Base-by-base conservation (phyloP, 2,113 vertebrate species). In the Malurus elegans region DNA sequence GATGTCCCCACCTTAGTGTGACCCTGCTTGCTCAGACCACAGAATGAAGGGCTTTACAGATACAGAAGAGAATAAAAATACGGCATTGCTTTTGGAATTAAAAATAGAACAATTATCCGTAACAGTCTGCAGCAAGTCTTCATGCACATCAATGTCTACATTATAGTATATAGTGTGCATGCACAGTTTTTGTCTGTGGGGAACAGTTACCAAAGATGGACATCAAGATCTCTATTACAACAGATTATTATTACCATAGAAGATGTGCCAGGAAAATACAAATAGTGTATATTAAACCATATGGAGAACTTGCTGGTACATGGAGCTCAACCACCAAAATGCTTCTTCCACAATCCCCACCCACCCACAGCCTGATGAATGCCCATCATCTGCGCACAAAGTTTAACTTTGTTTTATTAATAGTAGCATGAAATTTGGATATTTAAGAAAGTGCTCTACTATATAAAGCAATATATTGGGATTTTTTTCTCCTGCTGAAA, bases 391-490 rank as follows among this genome's bases (percentile, higher is more conserved):
- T 83, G 54, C 73, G 86, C 79, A 83, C 64, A 76, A 88, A 96
- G 75, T 88, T 86, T 80, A 83, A 95, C 73, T 81, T 60, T 69
- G 51, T 83, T 96, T 95, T 94, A 90, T 96, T 96, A 95, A 95
- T 56, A 90, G 90, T 44, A 61, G 29, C 75, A 96, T 56, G 76
- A 97, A 96, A 97, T 90, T 83, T 79, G 93, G 91, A 93, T 92
- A 66, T 32, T 84, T 90, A 74, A 85, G 81, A 79, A 91, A 45
- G 15, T 62, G 45, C n/a, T 50, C 51, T 97, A 79, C 97, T 97
- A 96, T 97, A 97, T 96, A 97, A 97, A 97, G 96, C 83, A 92
- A 95, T 93, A 85, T 86, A 95, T 93, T 7, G 87, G 66, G 79
- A 89, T 54, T 90, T 89, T 91, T 92, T 72, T 7, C 53, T 79